Percentiles rank a stretch among this genome's conserved stretches.
These are phyloP conservation scores for Oxyura jamaicensis DNA, from an alignment of 2,113 vertebrate species.

Conservation along the genomic window DNA sequence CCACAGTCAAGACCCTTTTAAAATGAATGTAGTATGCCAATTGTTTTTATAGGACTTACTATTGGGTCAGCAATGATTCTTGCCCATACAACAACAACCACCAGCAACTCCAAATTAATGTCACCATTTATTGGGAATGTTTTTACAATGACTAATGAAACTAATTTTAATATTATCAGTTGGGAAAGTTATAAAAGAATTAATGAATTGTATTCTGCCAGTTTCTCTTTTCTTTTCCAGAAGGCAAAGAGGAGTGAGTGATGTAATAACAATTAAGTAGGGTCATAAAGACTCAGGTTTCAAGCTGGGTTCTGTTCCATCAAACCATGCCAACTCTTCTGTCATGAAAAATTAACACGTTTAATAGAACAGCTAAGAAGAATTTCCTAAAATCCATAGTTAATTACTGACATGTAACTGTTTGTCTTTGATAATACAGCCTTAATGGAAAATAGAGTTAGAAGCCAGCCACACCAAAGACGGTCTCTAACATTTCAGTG, in stretches of 20 bases:
- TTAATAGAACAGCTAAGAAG: conserved; percentile 26
- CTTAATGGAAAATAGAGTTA: background rate
- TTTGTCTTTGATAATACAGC: conserved; percentile 29
- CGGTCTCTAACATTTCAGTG: background rate
- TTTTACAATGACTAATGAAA: conserved; percentile 59
- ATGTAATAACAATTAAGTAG: conserved; percentile 48
- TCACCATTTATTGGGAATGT: background rate
- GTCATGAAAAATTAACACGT: conserved; percentile 43
- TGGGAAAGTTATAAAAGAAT: conserved; percentile 43
- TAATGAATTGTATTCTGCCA: conserved; percentile 14
- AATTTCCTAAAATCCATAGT: conserved; percentile 9
- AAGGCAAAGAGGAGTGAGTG: conserved; percentile 27
- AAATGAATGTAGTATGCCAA: conserved; percentile 10
- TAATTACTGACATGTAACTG: conserved; percentile 34
- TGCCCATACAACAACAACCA: background rate
- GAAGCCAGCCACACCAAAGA: background rate
- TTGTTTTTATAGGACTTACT: background rate
- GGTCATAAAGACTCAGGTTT: conserved; percentile 57
- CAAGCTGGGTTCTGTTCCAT: conserved; percentile 34
- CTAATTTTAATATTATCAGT: conserved; percentile 62
- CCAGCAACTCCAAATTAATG: conserved; percentile 1
- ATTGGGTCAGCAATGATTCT: background rate
- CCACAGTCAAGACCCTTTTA: background rate
- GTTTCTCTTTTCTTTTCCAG: conserved; percentile 49
- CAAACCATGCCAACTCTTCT: conserved; percentile 28